A percentile compares a stretch with the other conserved stretches of the same genome.
Evolutionary conservation across 1,140 invertebrate genomes (phyloP).

Genomic region (Acromyrmex echinatior): DNA sequence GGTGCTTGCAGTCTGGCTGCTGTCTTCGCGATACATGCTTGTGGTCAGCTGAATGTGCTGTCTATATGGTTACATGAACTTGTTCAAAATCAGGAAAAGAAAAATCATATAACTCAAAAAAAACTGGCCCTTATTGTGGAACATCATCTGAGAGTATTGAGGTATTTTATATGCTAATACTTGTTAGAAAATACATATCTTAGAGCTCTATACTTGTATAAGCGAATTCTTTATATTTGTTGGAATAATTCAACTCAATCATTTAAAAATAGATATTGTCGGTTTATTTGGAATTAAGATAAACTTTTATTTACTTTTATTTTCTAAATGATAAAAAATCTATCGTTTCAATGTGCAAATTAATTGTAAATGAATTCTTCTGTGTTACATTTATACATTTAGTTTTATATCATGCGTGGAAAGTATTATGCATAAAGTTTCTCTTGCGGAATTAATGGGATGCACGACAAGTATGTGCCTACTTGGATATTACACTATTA

Average conservation of each 20-base stretch:
- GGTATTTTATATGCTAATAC: constrained; percentile 39
- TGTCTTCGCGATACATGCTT: constrained; percentile 77
- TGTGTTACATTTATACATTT: neutral
- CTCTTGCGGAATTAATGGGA: constrained; percentile 72
- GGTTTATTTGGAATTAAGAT: neutral
- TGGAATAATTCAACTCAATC: neutral
- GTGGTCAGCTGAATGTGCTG: constrained; percentile 78
- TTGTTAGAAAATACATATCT: neutral
- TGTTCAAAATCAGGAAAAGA: neutral
- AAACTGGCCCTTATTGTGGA: constrained; percentile 74
- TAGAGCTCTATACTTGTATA: too few relatives aligned
- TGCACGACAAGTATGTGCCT: constrained; percentile 78
- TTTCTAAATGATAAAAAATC: neutral
- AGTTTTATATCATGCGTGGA: constrained; percentile 77
- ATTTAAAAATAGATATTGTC: constrained; percentile 10
- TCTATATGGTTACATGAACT: constrained; percentile 62
- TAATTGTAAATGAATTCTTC: neutral
- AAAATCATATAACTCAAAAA: constrained; percentile 1
- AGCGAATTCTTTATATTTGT: neutral
- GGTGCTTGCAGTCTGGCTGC: constrained; percentile 66
- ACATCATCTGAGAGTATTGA: constrained; percentile 75
- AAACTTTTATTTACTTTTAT: neutral
- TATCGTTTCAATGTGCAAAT: neutral
- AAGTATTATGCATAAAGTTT: constrained; percentile 70
- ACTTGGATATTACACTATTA: constrained; percentile 77